Base-by-base conservation (phyloP, 2,797 vertebrate species). In the Cossypha polioptera region DNA sequence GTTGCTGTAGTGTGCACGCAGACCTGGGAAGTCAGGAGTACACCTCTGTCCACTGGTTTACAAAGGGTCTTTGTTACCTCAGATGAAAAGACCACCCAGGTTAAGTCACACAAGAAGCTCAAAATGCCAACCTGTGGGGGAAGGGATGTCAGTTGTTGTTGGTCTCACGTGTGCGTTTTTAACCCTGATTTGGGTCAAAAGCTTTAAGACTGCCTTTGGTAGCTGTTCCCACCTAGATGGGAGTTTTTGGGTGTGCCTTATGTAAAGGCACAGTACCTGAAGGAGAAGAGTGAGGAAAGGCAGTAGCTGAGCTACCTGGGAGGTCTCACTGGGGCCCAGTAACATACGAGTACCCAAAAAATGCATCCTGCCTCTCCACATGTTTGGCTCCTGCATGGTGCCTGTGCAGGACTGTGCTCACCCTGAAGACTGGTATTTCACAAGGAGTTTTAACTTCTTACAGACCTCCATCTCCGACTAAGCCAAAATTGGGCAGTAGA, bases 1-100 rank as follows among this genome's bases (percentile, higher is more conserved):
- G 47, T 45, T 68, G n/a, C 59, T 77, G 48, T 21, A 47, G n/a
- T 13, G 1, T 2, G 19, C 12, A 7, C 0, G 1, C 65, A 28
- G 63, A 50, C 17, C 25, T 21, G 57, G 36, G 36, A 43, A 53
- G 7, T 47, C 42, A 16, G 86, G 40, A 86, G 17, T 55, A 6
- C 22, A 13, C 13, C 19, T 5, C 8, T 16, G 48, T 36, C 26
- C 15, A 4, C n/a, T 8, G 21, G 3, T 66, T 62, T 53, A 47
- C 76, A 53, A 40, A 53, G 36, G 12, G 12, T 58, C 45, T 63
- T 53, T 66, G 59, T 21, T 38, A 61, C 10, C 31, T 38, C 25
- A 33, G 31, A 16, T 55, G 42, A 59, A 59, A 71, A 69, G 50
- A 75, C 53, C 16, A 29, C n/a, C 9, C 42, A 53, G 25, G 21